These are phyloP conservation scores for Zootoca vivipara DNA, from an alignment of 2,113 vertebrate species.

Conservation along the genomic window DNA sequence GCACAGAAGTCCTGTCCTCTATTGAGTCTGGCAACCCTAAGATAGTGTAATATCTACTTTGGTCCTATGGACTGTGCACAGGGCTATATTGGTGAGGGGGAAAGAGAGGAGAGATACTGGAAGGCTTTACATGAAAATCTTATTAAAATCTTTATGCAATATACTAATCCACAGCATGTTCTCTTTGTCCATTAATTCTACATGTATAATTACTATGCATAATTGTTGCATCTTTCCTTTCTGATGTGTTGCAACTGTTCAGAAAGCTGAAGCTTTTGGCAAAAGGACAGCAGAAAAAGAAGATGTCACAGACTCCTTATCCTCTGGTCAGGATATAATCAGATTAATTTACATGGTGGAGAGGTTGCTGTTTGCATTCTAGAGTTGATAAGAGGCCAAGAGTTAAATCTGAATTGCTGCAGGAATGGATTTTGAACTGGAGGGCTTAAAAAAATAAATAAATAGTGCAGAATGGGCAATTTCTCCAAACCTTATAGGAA, in stretches of 20 bases:
- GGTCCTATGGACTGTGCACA: too few species aligned
- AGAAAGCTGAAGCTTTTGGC: not conserved
- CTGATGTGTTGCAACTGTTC: slow-evolving; percentile 10
- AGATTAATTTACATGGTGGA: slow-evolving; percentile 33
- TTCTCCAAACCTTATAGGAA: not conserved
- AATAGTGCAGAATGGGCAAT: not conserved
- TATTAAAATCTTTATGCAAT: not conserved
- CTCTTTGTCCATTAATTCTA: not conserved
- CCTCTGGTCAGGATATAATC: slow-evolving; percentile 3
- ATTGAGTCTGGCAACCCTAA: too few species aligned
- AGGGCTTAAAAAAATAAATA: not conserved
- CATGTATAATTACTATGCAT: not conserved
- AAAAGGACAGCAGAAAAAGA: not conserved
- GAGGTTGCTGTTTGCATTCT: slow-evolving; percentile 20
- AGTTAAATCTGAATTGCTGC: slow-evolving; percentile 21
- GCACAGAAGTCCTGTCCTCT: too few species aligned
- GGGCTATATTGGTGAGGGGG: too few species aligned
- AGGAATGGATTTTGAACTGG: slow-evolving; percentile 13
- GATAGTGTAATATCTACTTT: too few species aligned
- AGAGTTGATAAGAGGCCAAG: not conserved
- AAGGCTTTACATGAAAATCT: too few species aligned
- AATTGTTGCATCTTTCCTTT: not conserved
- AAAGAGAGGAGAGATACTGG: too few species aligned
- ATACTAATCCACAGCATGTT: not conserved
- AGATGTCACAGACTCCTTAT: slow-evolving; percentile 16